phyloP scores from a whole-genome alignment of 2,888 invertebrate species.

The Amblyjoppa proteus region DNA sequence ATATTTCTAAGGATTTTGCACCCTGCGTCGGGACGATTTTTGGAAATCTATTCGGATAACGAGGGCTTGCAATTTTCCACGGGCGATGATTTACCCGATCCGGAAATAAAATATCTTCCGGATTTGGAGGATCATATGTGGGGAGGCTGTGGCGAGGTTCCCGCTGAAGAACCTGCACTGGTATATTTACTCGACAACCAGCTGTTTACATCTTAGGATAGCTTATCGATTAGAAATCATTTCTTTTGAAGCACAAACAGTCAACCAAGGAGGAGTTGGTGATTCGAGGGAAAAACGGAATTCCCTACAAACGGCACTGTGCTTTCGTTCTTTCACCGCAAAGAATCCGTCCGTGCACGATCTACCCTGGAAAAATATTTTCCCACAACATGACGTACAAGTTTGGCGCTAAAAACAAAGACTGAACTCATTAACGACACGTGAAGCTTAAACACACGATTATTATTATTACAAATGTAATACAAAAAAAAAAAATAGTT shows the following conservation, averaged over 20 bases:
- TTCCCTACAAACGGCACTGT: constrained; percentile 85
- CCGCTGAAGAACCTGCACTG: constrained; percentile 8
- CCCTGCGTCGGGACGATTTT: constrained; percentile 84
- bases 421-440: constrained; percentile 1
- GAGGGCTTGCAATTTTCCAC: constrained; percentile 88
- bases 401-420: constrained; percentile 78
- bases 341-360: constrained; percentile 84
- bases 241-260: not conserved
- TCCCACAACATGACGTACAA: constrained; percentile 84
- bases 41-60: constrained; percentile 87
- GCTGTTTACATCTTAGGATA: not conserved
- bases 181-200: constrained; percentile 1
- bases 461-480: constrained; percentile 57
- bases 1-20: constrained; percentile 80
- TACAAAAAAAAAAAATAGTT: constrained; percentile 59
- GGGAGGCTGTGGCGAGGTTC: constrained; percentile 42
- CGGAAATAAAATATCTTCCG: constrained; percentile 57
- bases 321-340: constrained; percentile 87
- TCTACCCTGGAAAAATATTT: constrained; percentile 84
- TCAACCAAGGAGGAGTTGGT: constrained; percentile 13
- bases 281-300: constrained; percentile 84
- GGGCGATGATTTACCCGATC: constrained; percentile 84
- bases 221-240: not conserved
- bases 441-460: constrained; percentile 55
- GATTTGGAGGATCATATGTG: constrained; percentile 67